phyloP scores from a whole-genome alignment of 1,140 invertebrate genomes.

The Calycopis cecrops region DNA sequence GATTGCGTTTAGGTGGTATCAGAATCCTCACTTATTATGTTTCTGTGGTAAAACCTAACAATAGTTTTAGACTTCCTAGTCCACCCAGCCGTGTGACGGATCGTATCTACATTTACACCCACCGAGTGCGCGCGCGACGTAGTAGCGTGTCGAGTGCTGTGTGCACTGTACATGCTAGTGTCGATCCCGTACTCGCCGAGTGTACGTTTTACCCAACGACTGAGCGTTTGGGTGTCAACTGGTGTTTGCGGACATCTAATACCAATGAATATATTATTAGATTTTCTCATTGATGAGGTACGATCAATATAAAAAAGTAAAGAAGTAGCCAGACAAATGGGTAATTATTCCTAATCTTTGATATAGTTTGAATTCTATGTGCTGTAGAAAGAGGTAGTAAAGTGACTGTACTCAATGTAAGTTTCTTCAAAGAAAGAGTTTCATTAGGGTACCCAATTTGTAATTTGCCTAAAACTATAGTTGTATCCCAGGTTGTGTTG shows the following conservation, averaged over 20 bases:
- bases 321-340: not conserved
- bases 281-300: not conserved
- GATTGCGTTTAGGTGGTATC: not conserved
- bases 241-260: constrained; percentile 10
- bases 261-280: constrained; percentile 12
- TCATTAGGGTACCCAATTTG: no score
- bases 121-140: not conserved
- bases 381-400: no score
- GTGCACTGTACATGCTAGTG: not conserved
- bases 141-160: not conserved
- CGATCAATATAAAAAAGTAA: constrained; percentile 8
- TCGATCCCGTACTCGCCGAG: not conserved
- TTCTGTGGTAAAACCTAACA: constrained; percentile 1
- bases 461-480: no score
- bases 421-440: no score
- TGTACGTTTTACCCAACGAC: not conserved
- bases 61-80: not conserved
- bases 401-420: no score
- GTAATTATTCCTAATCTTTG: not conserved
- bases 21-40: not conserved
- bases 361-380: no score
- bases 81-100: not conserved
- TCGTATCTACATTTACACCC: constrained; percentile 10
- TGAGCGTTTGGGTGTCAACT: constrained; percentile 10
- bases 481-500: no score